Conservation (phyloP, 1,140 invertebrate genomes). For the Lepidurus couesii region DNA sequence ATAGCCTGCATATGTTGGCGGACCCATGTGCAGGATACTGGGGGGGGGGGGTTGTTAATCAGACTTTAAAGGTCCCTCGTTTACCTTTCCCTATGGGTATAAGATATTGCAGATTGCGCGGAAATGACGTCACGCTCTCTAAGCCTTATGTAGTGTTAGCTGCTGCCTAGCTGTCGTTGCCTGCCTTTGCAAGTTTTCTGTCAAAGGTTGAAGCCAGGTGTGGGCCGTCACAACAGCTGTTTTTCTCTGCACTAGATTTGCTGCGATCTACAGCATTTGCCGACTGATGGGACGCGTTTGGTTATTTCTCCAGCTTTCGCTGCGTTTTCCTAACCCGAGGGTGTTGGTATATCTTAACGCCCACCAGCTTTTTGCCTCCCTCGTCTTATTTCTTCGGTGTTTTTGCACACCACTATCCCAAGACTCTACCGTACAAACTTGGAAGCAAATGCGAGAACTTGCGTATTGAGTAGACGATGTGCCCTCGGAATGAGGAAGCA, state of each 20-base stretch:
- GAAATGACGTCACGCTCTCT: slow-evolving; percentile 1
- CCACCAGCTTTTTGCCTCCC: neutral
- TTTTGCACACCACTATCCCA: neutral
- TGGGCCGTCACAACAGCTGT: slow-evolving; percentile 20
- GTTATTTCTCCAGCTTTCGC: neutral
- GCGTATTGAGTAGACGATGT: neutral
- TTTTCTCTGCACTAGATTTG: slow-evolving; percentile 7
- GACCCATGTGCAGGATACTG: neutral
- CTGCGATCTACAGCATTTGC: slow-evolving; percentile 10
- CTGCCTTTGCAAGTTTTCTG: slow-evolving; percentile 21
- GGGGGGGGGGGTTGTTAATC: neutral
- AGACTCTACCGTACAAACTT: neutral
- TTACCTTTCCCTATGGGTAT: neutral
- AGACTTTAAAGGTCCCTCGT: neutral
- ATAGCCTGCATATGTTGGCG: neutral
- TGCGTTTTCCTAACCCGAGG: neutral
- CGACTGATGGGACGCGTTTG: slow-evolving; percentile 13
- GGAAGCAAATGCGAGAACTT: neutral
- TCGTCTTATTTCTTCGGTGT: neutral
- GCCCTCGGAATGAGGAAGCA: neutral
- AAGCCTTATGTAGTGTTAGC: slow-evolving; percentile 22
- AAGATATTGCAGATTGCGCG: neutral
- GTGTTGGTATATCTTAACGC: neutral
- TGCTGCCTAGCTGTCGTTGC: slow-evolving; percentile 13
- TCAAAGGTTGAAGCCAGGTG: slow-evolving; percentile 21